Conservation (phyloP, 2,113 vertebrate genomes). For the Rhinichthys klamathensis region DNA sequence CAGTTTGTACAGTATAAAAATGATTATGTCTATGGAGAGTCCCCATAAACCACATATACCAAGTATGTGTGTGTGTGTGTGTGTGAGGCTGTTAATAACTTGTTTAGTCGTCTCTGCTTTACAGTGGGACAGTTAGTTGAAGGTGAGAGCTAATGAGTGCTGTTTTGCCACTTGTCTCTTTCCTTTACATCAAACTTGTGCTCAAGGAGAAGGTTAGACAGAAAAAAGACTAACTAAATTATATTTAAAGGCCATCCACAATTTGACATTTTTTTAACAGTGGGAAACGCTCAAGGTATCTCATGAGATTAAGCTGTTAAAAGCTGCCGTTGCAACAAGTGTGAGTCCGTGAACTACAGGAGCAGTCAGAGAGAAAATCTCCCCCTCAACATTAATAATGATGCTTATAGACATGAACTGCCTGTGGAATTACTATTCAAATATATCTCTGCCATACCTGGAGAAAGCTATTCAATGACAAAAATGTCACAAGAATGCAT, state of each 20-base stretch:
- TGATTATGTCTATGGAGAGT: too few species aligned
- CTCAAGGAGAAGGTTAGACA: conserved; percentile 40
- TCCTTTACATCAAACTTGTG: conserved; percentile 40
- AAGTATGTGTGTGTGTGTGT: too few species aligned
- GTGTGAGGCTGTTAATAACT: too few species aligned
- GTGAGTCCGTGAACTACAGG: neutral
- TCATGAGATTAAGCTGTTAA: conserved; percentile 22
- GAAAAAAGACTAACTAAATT: conserved; percentile 34
- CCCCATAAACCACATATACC: too few species aligned
- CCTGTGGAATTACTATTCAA: neutral
- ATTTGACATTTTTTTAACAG: conserved; percentile 29
- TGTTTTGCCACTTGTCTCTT: conserved; percentile 40
- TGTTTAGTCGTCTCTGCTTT: neutral
- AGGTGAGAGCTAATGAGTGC: conserved; percentile 21
- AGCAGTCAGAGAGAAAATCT: conserved; percentile 3
- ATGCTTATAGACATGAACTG: neutral
- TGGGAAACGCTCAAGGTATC: neutral
- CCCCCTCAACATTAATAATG: neutral
- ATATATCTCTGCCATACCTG: neutral
- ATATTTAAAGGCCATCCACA: conserved; percentile 24
- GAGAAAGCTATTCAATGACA: neutral
- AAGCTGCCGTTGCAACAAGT: neutral
- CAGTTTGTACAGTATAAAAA: too few species aligned
- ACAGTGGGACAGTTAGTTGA: neutral
- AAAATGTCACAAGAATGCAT: neutral